Evolutionary conservation across 2,888 invertebrate species (phyloP).

Genomic region (Pheosia gnoma): DNA sequence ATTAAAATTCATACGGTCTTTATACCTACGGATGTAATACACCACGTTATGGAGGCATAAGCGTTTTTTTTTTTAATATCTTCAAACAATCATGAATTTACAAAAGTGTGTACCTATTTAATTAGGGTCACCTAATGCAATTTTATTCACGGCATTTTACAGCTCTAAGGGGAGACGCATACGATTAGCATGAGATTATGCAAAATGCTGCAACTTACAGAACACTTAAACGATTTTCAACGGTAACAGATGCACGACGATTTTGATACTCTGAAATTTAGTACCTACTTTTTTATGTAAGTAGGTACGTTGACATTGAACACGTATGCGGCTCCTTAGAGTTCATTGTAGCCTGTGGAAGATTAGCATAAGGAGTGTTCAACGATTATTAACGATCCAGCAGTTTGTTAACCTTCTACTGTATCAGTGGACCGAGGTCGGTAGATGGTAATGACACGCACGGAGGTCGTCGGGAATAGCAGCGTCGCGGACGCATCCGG

Average conservation of each 20-base stretch:
- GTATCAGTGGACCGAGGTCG: neutral
- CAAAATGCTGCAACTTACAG: slow-evolving; percentile 16
- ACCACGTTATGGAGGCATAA: too few species aligned
- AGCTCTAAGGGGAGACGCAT: neutral
- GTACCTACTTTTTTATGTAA: neutral
- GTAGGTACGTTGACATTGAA: neutral
- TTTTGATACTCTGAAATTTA: neutral
- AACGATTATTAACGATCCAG: neutral
- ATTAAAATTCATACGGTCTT: too few species aligned
- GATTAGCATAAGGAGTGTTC: neutral
- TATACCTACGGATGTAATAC: too few species aligned
- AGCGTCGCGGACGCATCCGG: neutral
- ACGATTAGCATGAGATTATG: slow-evolving; percentile 28
- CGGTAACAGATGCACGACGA: neutral
- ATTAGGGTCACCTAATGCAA: neutral
- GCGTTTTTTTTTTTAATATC: too few species aligned
- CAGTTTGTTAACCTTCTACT: neutral
- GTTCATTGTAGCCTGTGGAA: neutral
- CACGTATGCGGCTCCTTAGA: neutral
- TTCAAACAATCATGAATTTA: neutral
- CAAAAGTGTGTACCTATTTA: too few species aligned
- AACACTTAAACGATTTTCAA: neutral
- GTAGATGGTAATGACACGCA: neutral
- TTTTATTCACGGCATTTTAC: neutral
- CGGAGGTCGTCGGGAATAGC: slow-evolving; percentile 1